Percentiles rank a stretch among this genome's conserved stretches.
Conservation (phyloP, 2,888 invertebrate genomes). For the Synergus gifuensis region DNA sequence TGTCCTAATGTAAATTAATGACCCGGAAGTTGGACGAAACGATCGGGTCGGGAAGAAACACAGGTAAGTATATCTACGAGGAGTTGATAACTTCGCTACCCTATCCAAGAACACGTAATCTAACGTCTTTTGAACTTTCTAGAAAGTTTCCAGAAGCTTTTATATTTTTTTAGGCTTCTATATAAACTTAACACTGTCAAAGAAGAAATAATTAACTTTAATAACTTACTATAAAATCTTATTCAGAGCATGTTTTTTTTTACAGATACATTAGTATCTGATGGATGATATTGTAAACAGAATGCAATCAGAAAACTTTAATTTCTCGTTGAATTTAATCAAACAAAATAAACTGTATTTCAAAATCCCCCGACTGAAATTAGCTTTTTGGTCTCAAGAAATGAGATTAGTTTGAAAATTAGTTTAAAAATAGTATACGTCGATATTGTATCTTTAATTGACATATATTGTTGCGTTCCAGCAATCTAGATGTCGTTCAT, state of each 20-base stretch:
- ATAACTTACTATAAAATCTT: no score
- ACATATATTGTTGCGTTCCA: slow-evolving; percentile 24
- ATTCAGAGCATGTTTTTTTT: no score
- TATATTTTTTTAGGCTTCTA: slow-evolving; percentile 6
- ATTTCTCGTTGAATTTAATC: not conserved
- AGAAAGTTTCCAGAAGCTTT: slow-evolving; percentile 57
- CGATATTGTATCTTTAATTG: slow-evolving; percentile 18
- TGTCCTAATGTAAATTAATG: slow-evolving; percentile 74
- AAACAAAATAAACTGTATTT: not conserved
- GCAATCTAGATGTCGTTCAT: slow-evolving; percentile 21
- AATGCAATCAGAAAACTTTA: not conserved
- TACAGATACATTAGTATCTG: no score
- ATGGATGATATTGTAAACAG: not conserved
- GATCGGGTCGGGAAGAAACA: slow-evolving; percentile 62
- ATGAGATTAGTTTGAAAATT: not conserved
- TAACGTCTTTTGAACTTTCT: slow-evolving; percentile 63
- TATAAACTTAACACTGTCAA: not conserved
- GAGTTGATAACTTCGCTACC: slow-evolving; percentile 46
- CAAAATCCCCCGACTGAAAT: not conserved
- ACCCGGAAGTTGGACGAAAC: slow-evolving; percentile 66
- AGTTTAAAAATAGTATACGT: not conserved
- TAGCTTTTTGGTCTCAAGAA: not conserved
- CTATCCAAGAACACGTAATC: slow-evolving; percentile 58
- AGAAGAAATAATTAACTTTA: not conserved
- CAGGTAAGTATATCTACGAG: slow-evolving; percentile 55